phyloP scores from a whole-genome alignment of 2,797 vertebrate genomes.

The Chaunax sp. region DNA sequence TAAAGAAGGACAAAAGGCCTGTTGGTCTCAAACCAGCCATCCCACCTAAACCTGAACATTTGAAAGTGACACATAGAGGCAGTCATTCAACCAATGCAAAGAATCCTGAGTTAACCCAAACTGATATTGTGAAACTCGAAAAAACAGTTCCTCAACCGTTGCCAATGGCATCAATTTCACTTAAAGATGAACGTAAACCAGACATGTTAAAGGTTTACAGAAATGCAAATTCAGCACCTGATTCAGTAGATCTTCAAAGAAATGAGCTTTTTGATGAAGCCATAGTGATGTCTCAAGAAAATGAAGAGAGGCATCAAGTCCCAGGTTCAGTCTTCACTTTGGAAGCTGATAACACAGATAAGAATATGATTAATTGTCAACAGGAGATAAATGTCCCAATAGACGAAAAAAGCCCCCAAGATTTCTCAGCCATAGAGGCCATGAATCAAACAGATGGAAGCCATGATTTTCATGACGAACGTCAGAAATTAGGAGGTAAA shows the following conservation, averaged over 20 bases:
- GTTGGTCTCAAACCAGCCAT: constrained; percentile 78
- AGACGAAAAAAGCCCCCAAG: constrained; percentile 47
- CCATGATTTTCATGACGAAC: constrained; percentile 64
- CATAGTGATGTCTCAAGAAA: constrained; percentile 65
- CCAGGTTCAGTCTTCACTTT: constrained; percentile 5
- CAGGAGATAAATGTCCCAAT: constrained; percentile 27
- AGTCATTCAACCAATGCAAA: constrained; percentile 75
- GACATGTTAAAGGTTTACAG: constrained; percentile 6
- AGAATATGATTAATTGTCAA: constrained; percentile 38
- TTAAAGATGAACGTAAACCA: constrained; percentile 38
- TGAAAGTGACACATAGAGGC: constrained; percentile 73
- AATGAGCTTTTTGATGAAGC: constrained; percentile 51
- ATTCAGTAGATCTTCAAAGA: constrained; percentile 14
- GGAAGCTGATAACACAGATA: constrained; percentile 11
- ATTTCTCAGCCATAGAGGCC: constrained; percentile 28
- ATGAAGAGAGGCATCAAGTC: constrained; percentile 29
- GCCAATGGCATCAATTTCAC: constrained; percentile 49
- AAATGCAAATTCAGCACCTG: not conserved
- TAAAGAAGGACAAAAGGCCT: constrained; percentile 64
- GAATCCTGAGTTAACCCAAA: constrained; percentile 43
- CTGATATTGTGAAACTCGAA: constrained; percentile 24
- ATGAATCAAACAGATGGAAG: constrained; percentile 53
- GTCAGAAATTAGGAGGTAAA: constrained; percentile 71
- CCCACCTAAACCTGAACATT: constrained; percentile 82
- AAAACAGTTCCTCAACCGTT: constrained; percentile 59